Conservation (phyloP, 2,797 vertebrate genomes). For the Kryptopterus vitreolus region DNA sequence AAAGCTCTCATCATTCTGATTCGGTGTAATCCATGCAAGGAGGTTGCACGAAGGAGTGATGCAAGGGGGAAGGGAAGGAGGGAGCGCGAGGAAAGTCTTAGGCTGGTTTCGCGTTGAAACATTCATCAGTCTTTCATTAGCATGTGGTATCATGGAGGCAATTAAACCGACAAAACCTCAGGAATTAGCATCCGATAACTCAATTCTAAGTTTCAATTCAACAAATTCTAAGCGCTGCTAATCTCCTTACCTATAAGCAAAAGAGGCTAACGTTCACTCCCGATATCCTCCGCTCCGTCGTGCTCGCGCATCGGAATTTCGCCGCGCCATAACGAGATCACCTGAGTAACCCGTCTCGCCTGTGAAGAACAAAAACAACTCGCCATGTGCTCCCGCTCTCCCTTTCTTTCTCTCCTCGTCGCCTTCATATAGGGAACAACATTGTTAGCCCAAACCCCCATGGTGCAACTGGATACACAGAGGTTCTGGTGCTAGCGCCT, state of each 20-base stretch:
- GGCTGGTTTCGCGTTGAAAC: background rate
- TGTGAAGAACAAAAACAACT: background rate
- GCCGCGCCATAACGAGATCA: constrained; percentile 9
- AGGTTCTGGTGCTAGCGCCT: constrained; percentile 21
- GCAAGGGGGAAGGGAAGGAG: constrained; percentile 8
- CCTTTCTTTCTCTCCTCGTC: constrained; percentile 30
- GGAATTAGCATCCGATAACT: constrained; percentile 2
- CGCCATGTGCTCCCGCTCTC: constrained; percentile 31
- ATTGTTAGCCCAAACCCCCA: constrained; percentile 54
- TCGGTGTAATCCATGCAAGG: constrained; percentile 7
- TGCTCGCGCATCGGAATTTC: background rate
- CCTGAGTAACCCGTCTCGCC: constrained; percentile 10
- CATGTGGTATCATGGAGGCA: background rate
- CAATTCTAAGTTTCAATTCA: too few relatives aligned
- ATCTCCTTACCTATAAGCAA: background rate
- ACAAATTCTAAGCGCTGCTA: background rate
- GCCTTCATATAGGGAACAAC: constrained; percentile 41
- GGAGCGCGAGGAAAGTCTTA: background rate
- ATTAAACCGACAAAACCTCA: constrained; percentile 12
- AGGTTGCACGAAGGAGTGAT: background rate
- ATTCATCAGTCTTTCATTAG: constrained; percentile 15
- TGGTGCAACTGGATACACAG: constrained; percentile 43
- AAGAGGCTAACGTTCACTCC: background rate
- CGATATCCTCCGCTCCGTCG: background rate
- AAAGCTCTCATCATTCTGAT: constrained; percentile 23